Evolutionary conservation across 2,888 invertebrate species (phyloP), one percentile per base, ranked within the genome.

Genomic region (Biston betularia): DNA sequence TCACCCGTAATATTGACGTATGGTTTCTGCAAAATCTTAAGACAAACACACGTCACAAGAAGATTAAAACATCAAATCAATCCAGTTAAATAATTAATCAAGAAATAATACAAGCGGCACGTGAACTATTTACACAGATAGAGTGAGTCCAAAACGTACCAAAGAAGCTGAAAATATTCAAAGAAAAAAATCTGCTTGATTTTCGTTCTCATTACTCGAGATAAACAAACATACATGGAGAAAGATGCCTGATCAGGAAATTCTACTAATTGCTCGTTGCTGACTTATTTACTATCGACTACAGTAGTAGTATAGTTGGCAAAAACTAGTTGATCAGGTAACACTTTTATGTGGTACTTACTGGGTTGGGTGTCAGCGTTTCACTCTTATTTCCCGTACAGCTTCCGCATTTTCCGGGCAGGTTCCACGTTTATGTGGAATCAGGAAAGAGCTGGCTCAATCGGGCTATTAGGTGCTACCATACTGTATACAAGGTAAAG

Each of bases 321-420:
- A 53, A 64, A 65, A 68, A 63, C 58, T 49, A 11, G 63, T 63
- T 56, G 55, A 33, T 62, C 62, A 59, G 57, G 66, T 35, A 44
- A 53, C 58, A 67, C 49, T 74, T 68, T 69, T 73, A 78, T 71
- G 75, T 72, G 49, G 71, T 70, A 76, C 71, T 73, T 72, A 72
- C 73, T 73, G 74, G 78, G 74, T 76, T 73, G 53, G 74, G 80
- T 76, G 74, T 66, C 74, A 63, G 63, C 71, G 76, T 84, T 87
- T 84, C 85, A 83, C 86, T 88, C 83, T 84, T 81, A 66, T 79
- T 84, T 84, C 77, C 82, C 71, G 73, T 68, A 48, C 63, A 24
- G 53, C 68, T 87, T 86, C 86, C 86, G 87, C 82, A 74, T 87
- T 86, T 85, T 83, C 83, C 80, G 77, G 71, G 73, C 75, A 75